A percentile compares a stretch with the other conserved stretches of the same genome.
Conservation (phyloP, 2,113 vertebrate species). For the Gopherus flavomarginatus region DNA sequence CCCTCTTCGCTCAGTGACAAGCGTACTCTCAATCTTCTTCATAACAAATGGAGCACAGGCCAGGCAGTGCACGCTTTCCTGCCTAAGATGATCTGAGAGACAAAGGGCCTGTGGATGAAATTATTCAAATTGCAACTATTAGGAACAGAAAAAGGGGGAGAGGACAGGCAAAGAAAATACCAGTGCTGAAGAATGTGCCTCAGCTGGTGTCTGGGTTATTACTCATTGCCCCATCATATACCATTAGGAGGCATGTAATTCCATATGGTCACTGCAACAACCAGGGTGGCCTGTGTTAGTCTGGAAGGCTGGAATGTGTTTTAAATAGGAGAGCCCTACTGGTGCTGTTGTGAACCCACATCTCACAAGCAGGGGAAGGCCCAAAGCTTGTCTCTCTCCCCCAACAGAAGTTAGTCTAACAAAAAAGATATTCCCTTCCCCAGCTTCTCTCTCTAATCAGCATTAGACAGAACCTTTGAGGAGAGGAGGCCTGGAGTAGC, state of each 20-base stretch:
- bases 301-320: neutral
- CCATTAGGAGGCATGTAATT: neutral
- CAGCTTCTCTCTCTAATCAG: neutral
- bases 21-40: neutral
- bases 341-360: neutral
- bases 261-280: neutral
- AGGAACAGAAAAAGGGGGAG: neutral
- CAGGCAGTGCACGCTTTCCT: rapidly evolving
- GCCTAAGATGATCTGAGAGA: neutral
- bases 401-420: neutral
- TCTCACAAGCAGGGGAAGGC: neutral
- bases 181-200: neutral
- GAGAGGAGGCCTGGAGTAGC: neutral
- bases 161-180: neutral
- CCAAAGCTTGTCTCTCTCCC: neutral
- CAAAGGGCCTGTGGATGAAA: neutral
- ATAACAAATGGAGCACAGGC: rapidly evolving
- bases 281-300: neutral
- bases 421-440: neutral
- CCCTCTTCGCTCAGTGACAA: neutral
- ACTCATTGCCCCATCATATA: neutral
- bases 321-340: neutral
- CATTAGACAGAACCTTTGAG: neutral
- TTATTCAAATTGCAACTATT: neutral
- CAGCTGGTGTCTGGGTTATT: neutral